phyloP scores from a whole-genome alignment of 2,888 invertebrate species.

The Agriopis leucophaearia region DNA sequence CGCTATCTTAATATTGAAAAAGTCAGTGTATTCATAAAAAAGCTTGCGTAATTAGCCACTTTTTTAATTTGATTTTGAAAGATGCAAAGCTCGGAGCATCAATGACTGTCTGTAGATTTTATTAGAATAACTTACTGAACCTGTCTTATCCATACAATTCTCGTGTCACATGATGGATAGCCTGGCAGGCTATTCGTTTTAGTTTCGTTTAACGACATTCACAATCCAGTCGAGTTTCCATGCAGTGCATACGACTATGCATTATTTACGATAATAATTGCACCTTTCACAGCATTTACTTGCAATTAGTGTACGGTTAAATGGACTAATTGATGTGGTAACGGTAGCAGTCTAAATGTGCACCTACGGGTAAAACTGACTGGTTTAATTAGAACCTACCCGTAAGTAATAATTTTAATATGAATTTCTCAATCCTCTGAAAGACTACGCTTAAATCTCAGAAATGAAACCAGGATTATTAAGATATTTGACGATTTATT shows the following conservation, averaged over 20 bases:
- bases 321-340: not conserved
- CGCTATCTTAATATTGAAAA: too few relatives aligned
- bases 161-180: conserved; percentile 67
- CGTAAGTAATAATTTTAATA: too few relatives aligned
- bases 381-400: not conserved
- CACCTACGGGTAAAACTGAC: not conserved
- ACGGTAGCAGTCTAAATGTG: not conserved
- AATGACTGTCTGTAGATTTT: too few relatives aligned
- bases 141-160: conserved; percentile 54
- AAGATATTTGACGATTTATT: too few relatives aligned
- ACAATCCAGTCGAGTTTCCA: conserved; percentile 72
- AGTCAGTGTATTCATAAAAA: too few relatives aligned
- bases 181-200: conserved; percentile 71
- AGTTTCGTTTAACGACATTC: conserved; percentile 74
- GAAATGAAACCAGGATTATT: too few relatives aligned
- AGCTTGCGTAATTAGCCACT: too few relatives aligned
- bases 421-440: too few relatives aligned
- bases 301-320: conserved; percentile 7
- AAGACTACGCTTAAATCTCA: too few relatives aligned
- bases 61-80: too few relatives aligned
- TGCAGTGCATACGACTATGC: conserved; percentile 41
- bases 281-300: not conserved
- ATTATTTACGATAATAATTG: conserved; percentile 35
- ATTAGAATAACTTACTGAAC: too few relatives aligned
- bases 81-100: too few relatives aligned